Evolutionary conservation across 2,888 invertebrate genomes (phyloP).

Genomic region (Thecocarcelia acutangulata): DNA sequence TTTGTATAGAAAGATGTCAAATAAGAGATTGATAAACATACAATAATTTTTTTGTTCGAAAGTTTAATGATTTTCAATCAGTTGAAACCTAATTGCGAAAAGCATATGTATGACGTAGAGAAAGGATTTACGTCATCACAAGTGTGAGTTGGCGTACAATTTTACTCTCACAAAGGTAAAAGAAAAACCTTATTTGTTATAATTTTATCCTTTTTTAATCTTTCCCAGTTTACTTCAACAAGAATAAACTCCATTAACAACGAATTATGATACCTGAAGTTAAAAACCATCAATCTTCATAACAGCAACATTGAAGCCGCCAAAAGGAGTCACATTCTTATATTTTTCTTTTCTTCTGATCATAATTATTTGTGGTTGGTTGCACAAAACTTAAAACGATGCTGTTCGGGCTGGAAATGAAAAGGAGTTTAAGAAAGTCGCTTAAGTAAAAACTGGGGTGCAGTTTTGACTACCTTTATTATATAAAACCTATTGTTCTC

Average conservation of each 20-base stretch:
- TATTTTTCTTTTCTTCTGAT: conserved; percentile 21
- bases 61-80: too few species aligned
- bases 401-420: neutral
- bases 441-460: neutral
- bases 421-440: conserved; percentile 9
- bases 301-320: neutral
- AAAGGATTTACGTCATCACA: too few species aligned
- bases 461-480: neutral
- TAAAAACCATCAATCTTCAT: conserved; percentile 48
- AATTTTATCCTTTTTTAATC: too few species aligned
- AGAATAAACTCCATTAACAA: conserved; percentile 46
- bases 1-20: too few species aligned
- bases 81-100: too few species aligned
- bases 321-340: conserved; percentile 12
- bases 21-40: too few species aligned
- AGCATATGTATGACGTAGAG: too few species aligned
- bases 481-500: conserved; percentile 15
- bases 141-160: neutral
- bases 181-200: too few species aligned
- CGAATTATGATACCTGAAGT: conserved; percentile 57
- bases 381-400: conserved; percentile 69
- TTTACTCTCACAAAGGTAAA: neutral
- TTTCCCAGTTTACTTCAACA: conserved; percentile 6
- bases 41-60: too few species aligned
- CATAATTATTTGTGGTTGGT: conserved; percentile 70